Evolutionary conservation across 1,140 invertebrate species (phyloP), one percentile per base, ranked within the genome.

Genomic region (Steinernema khuongi): DNA sequence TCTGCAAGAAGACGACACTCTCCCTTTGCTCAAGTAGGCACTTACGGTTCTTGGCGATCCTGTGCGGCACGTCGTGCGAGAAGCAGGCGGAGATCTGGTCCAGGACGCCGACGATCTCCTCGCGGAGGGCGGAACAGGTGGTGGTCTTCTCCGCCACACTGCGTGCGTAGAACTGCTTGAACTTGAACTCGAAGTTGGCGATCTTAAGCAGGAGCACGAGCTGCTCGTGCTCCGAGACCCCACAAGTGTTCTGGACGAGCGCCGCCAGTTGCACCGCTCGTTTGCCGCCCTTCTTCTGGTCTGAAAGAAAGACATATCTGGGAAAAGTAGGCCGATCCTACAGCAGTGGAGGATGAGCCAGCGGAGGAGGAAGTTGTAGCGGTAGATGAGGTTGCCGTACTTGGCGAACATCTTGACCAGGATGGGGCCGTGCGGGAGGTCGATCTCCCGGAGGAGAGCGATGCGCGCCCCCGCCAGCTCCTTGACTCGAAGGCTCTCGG

Each of bases 121-220:
- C 50, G 4, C 50, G 14, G 11, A 60, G 22, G 14, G 50, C 14
- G 19, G 50, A 14, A 22, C 50, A 60, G 4, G 14, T 60, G 4
- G 50, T 22, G 11, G 50, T 4, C 22, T 60, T 60, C 26, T 60
- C 50, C 14, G 19, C 22, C 4, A 60, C 50, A 22, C 50, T 60
- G 14, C 26, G 14, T 4, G 4, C 14, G 50, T 60, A 60, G 50
- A 60, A 60, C 50, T 60, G 50, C 50, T 60, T 60, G 50, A 60
- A 60, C 26, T 60, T 60, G 50, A n/a, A 60, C 50, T 60, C 50
- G 50, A 60, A 60, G 26, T 60, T 60, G 14, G 50, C 50, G 22
- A 60, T 60, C 26, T 22, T 7, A 14, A 60, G 19, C 4, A 60
- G 50, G 11, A 17, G 50, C 50, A 60, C 26, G 2, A 60, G 50